Percentiles rank a stretch among this genome's conserved stretches.
These are phyloP conservation scores for Perizoma affinitatum DNA, from an alignment of 2,888 invertebrate genomes.

Conservation along the genomic window DNA sequence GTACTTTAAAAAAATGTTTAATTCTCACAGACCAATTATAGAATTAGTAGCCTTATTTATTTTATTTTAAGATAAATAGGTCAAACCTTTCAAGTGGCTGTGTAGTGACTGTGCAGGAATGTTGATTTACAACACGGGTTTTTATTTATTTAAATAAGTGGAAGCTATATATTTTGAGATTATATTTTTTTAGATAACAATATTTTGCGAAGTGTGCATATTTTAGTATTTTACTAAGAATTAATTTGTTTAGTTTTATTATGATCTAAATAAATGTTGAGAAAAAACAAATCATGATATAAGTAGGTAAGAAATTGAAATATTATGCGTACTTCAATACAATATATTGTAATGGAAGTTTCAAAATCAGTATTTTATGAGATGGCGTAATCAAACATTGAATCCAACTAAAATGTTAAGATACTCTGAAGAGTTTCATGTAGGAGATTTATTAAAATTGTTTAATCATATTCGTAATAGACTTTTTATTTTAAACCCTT, in stretches of 20 bases:
- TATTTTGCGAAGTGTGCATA: constrained; percentile 1
- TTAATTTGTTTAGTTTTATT: background rate
- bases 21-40: constrained; percentile 30
- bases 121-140: constrained; percentile 25
- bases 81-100: constrained; percentile 45
- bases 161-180: constrained; percentile 19
- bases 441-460: constrained; percentile 26
- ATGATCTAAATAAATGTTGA: background rate
- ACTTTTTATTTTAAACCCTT: constrained; percentile 18
- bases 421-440: constrained; percentile 10
- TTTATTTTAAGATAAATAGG: constrained; percentile 21
- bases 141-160: constrained; percentile 16
- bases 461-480: constrained; percentile 32
- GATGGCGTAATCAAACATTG: constrained; percentile 10
- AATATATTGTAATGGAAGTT: background rate
- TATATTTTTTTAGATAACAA: constrained; percentile 16
- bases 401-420: constrained; percentile 4
- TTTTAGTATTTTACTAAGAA: background rate
- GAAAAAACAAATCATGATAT: constrained; percentile 2
- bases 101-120: constrained; percentile 46
- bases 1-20: background rate
- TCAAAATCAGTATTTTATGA: constrained; percentile 24
- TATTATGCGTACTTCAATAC: too few species aligned
- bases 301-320: too few species aligned
- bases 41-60: constrained; percentile 26